phyloP scores from a whole-genome alignment of 2,797 vertebrate species.

The Anabacerthia variegaticeps region DNA sequence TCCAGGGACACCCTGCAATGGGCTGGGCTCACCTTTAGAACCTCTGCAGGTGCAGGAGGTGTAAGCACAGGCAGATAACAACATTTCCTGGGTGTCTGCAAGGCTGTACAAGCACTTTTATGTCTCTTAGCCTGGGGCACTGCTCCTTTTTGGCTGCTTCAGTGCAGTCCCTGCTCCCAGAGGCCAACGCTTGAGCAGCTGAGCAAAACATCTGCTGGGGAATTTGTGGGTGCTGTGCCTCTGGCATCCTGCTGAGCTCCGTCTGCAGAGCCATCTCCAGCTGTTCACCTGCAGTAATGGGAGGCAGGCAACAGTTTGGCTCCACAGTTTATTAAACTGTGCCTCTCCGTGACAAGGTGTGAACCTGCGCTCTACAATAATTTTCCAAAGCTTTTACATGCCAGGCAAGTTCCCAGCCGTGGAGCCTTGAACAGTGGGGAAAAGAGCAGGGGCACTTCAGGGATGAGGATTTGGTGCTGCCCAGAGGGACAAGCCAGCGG shows the following conservation, averaged over 20 bases:
- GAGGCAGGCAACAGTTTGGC: conserved; percentile 1
- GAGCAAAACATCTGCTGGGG: conserved; percentile 19
- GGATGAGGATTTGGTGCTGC: not conserved
- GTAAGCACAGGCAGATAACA: not conserved
- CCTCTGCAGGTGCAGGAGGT: not conserved
- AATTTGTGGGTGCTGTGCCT: conserved; percentile 9
- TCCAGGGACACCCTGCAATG: not conserved
- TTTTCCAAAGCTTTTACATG: conserved; percentile 34
- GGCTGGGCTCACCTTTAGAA: not conserved
- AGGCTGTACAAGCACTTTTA: not conserved
- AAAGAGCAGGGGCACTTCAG: not conserved
- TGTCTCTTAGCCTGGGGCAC: not conserved
- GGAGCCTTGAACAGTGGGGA: not conserved
- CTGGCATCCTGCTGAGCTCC: not conserved
- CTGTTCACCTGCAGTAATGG: not conserved
- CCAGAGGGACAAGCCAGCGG: not conserved
- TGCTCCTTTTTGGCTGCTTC: not conserved
- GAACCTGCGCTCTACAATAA: conserved; percentile 4
- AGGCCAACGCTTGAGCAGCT: not conserved
- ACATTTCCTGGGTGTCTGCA: not conserved
- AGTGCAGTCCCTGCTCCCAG: not conserved
- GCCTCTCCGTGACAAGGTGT: conserved; percentile 31
- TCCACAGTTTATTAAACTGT: conserved; percentile 50
- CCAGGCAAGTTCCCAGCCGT: not conserved
- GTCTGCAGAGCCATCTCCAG: not conserved